Conservation (phyloP, 35 echinoderm and acorn worm species). For the Anneissia japonica region DNA sequence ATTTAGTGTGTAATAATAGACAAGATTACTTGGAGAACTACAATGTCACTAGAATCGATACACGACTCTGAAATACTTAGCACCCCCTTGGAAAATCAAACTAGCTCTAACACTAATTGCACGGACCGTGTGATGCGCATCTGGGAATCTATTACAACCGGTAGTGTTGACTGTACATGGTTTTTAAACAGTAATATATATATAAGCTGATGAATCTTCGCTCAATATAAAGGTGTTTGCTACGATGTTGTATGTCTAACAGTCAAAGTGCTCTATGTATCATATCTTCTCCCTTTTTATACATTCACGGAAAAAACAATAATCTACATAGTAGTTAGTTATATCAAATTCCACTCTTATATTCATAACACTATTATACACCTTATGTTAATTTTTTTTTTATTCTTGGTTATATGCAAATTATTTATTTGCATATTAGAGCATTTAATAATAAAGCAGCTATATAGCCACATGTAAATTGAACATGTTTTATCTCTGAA, state of each 20-base stretch:
- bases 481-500: too few species aligned
- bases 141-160: not conserved
- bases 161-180: too few species aligned
- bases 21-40: too few species aligned
- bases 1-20: too few species aligned
- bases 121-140: not conserved
- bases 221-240: too few species aligned
- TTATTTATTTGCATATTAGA: not conserved
- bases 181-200: not conserved
- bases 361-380: not conserved
- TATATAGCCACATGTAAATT: too few species aligned
- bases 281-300: too few species aligned
- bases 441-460: not conserved
- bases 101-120: not conserved
- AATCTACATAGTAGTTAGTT: not conserved
- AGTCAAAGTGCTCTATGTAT: too few species aligned
- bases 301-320: too few species aligned
- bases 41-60: too few species aligned
- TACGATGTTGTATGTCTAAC: too few species aligned
- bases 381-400: not conserved
- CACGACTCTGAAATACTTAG: not conserved
- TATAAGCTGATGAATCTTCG: not conserved
- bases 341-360: not conserved
- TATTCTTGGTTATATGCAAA: not conserved
- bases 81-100: not conserved